Evolutionary conservation across 2,888 invertebrate genomes (phyloP).

Genomic region (Drosophila pseudotalamancana): DNA sequence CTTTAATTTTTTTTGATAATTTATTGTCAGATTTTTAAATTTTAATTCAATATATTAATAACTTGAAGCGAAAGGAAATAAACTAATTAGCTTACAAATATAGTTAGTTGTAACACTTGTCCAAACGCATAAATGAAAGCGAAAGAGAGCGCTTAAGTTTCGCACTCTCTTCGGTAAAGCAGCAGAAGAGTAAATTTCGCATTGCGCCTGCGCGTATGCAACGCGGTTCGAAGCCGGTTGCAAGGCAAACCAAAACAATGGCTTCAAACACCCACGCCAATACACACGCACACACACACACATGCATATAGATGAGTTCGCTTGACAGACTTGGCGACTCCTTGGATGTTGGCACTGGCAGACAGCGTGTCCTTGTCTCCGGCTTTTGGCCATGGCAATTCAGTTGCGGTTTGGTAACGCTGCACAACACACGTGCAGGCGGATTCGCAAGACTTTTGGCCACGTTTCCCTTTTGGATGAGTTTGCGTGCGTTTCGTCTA

Average conservation of each 20-base stretch:
- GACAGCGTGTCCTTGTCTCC: slow-evolving; percentile 63
- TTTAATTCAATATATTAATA: not conserved
- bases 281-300: slow-evolving; percentile 21
- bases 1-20: too few relatives aligned
- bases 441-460: slow-evolving; percentile 23
- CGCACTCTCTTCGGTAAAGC: slow-evolving; percentile 37
- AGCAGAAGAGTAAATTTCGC: slow-evolving; percentile 46
- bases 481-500: slow-evolving; percentile 32
- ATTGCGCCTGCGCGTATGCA: slow-evolving; percentile 76
- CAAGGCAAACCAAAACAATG: slow-evolving; percentile 66
- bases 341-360: slow-evolving; percentile 44
- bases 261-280: slow-evolving; percentile 32
- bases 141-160: slow-evolving; percentile 48
- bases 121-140: slow-evolving; percentile 28
- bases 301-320: slow-evolving; percentile 4
- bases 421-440: slow-evolving; percentile 73
- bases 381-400: slow-evolving; percentile 37
- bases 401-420: slow-evolving; percentile 83
- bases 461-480: slow-evolving; percentile 13
- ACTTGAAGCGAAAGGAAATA: too few relatives aligned
- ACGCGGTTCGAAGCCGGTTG: slow-evolving; percentile 67
- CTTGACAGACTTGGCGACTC: slow-evolving; percentile 68
- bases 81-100: not conserved
- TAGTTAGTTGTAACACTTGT: not conserved
- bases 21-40: not conserved